These are phyloP conservation scores for Nemapogon koenigi DNA, from an alignment of 2,888 invertebrate species.

Conservation along the genomic window DNA sequence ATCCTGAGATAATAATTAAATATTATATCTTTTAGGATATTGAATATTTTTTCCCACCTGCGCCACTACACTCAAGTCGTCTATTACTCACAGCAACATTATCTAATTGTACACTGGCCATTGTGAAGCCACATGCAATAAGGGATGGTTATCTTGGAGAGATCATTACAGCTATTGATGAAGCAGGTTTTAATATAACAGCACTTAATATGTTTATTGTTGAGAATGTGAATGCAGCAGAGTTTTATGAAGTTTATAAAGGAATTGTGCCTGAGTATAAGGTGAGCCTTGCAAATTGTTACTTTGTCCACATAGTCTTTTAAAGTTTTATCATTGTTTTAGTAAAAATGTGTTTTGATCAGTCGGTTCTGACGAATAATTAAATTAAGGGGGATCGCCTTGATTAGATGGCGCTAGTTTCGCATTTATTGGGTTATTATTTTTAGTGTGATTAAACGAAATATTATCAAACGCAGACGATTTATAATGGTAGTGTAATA, in stretches of 20 bases:
- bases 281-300: constrained; percentile 33
- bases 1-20: too few species aligned
- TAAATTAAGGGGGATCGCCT: too few species aligned
- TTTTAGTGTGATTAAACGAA: too few species aligned
- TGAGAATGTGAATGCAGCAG: constrained; percentile 83
- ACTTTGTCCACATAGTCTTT: too few species aligned
- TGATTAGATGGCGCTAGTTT: too few species aligned
- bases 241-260: constrained; percentile 93
- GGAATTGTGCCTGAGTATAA: constrained; percentile 83
- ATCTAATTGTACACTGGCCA: constrained; percentile 76
- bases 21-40: constrained; percentile 56
- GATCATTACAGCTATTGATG: constrained; percentile 66
- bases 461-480: too few species aligned
- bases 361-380: too few species aligned
- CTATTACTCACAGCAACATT: constrained; percentile 63
- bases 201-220: constrained; percentile 82
- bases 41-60: constrained; percentile 68
- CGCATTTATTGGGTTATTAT: too few species aligned
- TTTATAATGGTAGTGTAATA: too few species aligned
- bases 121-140: constrained; percentile 91
- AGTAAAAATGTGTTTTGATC: too few species aligned
- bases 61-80: constrained; percentile 33
- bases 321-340: too few species aligned
- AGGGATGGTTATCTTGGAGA: constrained; percentile 67
- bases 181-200: constrained; percentile 79